Conservation (phyloP, 2,888 invertebrate species). For the Neoascia interrupta region DNA sequence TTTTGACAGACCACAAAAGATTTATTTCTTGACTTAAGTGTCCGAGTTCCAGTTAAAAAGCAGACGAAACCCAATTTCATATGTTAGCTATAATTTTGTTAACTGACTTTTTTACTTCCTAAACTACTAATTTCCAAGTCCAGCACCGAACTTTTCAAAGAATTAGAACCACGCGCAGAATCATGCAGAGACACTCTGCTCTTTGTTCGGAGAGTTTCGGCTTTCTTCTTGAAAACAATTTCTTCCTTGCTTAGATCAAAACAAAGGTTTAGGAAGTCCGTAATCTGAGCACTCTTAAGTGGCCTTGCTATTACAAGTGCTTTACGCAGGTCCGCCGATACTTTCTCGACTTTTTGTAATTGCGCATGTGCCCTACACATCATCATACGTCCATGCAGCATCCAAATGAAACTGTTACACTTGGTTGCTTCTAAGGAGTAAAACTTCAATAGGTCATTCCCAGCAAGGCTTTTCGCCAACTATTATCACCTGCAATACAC, state of each 20-base stretch:
- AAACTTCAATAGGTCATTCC: conserved; percentile 13
- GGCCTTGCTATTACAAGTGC: conserved; percentile 66
- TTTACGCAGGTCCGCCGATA: conserved; percentile 71
- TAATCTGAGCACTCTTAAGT: not conserved
- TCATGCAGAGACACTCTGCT: no score
- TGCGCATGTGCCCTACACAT: conserved; percentile 74
- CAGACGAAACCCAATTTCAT: no score
- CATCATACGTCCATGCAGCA: conserved; percentile 73
- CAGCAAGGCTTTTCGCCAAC: no score
- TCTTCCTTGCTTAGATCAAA: not conserved
- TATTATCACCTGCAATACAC: conserved; percentile 7
- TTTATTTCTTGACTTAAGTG: no score
- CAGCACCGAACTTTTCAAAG: no score
- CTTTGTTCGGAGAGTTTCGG: not conserved
- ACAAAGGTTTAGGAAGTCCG: not conserved
- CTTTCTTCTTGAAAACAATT: not conserved
- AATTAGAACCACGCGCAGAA: no score
- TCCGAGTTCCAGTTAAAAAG: no score
- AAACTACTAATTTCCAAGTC: no score
- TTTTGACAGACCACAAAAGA: no score
- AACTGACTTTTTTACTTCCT: no score
- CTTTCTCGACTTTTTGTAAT: conserved; percentile 74
- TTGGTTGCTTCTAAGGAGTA: conserved; percentile 70
- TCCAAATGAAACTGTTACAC: conserved; percentile 74
- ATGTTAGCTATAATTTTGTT: no score